Conservation (phyloP, 2,113 vertebrate species). For the cattle (Bos taurus) region DNA sequence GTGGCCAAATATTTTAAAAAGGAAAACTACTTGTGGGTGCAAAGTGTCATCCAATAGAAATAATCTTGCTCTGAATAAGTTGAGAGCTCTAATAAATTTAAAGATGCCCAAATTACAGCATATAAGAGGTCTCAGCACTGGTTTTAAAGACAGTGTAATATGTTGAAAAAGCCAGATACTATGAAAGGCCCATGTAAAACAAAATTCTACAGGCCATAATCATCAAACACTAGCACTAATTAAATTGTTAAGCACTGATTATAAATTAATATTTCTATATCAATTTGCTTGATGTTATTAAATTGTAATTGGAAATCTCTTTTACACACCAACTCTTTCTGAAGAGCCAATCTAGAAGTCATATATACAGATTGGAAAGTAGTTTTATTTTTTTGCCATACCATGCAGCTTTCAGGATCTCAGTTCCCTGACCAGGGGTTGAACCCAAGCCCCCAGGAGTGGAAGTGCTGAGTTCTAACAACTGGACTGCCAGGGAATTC, state of each 20-base stretch:
- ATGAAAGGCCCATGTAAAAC: not conserved
- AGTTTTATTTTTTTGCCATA: not conserved
- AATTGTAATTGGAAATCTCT: conserved; percentile 6
- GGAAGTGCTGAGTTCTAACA: not conserved
- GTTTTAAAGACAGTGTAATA: not conserved
- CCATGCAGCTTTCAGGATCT: not conserved
- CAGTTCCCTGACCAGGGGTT: not conserved
- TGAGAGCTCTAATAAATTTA: not conserved
- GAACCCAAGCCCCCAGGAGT: not conserved
- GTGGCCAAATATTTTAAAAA: not conserved
- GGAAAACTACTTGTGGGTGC: not conserved
- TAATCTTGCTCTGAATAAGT: not conserved
- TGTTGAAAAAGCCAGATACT: not conserved
- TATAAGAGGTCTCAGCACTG: not conserved
- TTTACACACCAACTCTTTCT: not conserved
- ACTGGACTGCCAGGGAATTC: not conserved
- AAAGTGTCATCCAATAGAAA: not conserved
- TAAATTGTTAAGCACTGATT: not conserved
- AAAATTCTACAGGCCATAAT: conserved; percentile 5
- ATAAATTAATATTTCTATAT: not conserved
- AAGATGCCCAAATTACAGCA: not conserved
- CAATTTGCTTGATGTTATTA: not conserved
- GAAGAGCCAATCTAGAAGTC: not conserved
- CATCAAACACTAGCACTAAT: not conserved
- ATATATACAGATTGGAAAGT: not conserved